Conservation (phyloP, 2,113 vertebrate species). For the Microcebus jonahi region DNA sequence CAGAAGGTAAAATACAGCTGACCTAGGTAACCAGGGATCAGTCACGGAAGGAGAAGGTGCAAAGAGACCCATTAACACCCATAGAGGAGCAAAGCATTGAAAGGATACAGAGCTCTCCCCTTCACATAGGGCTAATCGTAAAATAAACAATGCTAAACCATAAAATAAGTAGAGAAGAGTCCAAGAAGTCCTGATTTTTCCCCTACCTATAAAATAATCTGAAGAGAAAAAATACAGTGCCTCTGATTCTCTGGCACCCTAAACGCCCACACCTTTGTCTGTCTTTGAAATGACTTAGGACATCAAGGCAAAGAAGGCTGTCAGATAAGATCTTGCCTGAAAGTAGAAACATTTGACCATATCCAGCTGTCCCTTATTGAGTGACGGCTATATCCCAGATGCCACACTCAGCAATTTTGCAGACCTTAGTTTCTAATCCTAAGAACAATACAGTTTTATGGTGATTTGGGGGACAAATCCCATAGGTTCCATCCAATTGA, state of each 20-base stretch:
- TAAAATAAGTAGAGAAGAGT: neutral
- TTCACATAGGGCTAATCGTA: neutral
- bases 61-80: neutral
- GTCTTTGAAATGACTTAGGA: neutral
- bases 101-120: neutral
- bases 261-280: neutral
- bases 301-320: neutral
- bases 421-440: neutral
- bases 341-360: neutral
- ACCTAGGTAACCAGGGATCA: neutral
- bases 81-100: neutral
- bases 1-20: fast-evolving
- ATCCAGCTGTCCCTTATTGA: neutral
- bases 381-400: neutral
- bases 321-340: neutral
- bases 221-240: neutral
- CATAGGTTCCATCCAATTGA: neutral
- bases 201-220: neutral
- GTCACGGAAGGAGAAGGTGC: fast-evolving
- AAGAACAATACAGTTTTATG: neutral
- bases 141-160: neutral
- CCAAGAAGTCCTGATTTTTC: neutral
- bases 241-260: neutral
- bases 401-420: neutral
- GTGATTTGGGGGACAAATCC: neutral